Base-by-base conservation (phyloP, 2,797 vertebrate genomes). In the Cyprinodon diabolis region DNA sequence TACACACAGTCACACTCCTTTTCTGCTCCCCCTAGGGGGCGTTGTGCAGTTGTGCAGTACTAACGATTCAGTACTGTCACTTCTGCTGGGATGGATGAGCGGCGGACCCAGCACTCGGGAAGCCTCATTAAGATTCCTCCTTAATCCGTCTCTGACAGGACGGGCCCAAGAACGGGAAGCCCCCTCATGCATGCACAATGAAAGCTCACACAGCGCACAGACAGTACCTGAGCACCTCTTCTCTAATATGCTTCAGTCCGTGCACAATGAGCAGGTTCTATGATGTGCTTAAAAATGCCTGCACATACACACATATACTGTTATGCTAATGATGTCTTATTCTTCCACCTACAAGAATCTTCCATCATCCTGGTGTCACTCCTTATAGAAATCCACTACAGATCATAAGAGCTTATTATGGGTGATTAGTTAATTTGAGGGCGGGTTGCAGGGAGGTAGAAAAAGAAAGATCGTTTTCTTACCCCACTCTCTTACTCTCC, bases 131-230 rank as follows among this genome's bases (percentile, higher is more conserved):
- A 95, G 95, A 98, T 98, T 97, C 96, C 87, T 94, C 87, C 95
- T 96, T 97, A 97, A 98, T 98, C 96, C 94, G 94, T 98, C 96
- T 97, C 92, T 96, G 97, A 96, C 97, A 97, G 92, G 94, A 91
- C 89, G 60, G 78, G 83, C 84, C 90, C 92, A 91, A 91, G 93
- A 95, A 92, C 84, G 93, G 94, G 93, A 94, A 93, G 91, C 92
- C 94, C 93, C 93, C 78, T 45, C 68, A 66, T 68, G 71, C 84
- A 75, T 60, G 66, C 66, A 77, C 4, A 17, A 35, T 60, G 68
- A 57, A 76, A 62, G 30, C 51, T 7, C 69, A 76, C 58, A 69
- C 66, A 75, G 30, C n/a, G 23, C 80, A 79, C 57, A 82, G 48
- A 76, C 80, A 76, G 51, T 55, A 45, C 65, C 62, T 45, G 49